A percentile compares a stretch with the other conserved stretches of the same genome.
These are phyloP conservation scores for Perca flavescens DNA, from an alignment of 2,113 vertebrate genomes.

Conservation along the genomic window DNA sequence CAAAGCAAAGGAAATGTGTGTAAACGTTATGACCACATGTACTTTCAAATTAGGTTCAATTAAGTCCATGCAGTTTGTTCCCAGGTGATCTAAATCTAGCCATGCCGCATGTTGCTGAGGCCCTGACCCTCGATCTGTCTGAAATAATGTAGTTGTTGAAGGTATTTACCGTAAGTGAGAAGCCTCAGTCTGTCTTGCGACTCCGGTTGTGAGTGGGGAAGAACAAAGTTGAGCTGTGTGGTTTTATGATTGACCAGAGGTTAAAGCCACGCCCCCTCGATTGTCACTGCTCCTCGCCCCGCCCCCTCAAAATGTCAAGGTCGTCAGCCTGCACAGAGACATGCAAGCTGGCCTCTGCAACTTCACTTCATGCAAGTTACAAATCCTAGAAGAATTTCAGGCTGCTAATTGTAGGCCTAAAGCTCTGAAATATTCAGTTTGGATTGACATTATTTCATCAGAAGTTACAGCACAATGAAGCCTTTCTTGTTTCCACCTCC, in stretches of 20 bases:
- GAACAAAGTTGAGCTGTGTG: slow-evolving; percentile 22
- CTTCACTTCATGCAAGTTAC: slow-evolving; percentile 5
- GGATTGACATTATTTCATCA: not conserved
- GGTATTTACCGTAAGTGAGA: slow-evolving; percentile 83
- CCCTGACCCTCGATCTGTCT: not conserved
- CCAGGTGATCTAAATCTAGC: slow-evolving; percentile 35
- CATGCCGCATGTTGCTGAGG: slow-evolving; percentile 2
- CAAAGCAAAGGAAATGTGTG: not conserved
- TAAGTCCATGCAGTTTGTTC: not conserved
- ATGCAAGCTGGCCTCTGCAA: not conserved
- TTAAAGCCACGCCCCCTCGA: slow-evolving; percentile 64
- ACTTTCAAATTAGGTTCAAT: not conserved
- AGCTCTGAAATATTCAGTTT: not conserved
- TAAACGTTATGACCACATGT: not conserved
- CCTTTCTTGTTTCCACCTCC: not conserved
- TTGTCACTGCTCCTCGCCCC: slow-evolving; percentile 35
- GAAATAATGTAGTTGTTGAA: not conserved
- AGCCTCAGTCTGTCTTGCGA: slow-evolving; percentile 69
- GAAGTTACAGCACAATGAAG: not conserved
- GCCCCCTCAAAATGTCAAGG: slow-evolving; percentile 84
- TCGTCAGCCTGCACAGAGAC: slow-evolving; percentile 52
- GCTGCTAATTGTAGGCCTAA: not conserved
- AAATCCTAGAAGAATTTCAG: not conserved
- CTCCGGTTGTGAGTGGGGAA: slow-evolving; percentile 80
- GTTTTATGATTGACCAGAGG: slow-evolving; percentile 73